Conservation (phyloP, 2,113 vertebrate genomes). For the Chamaetylas fuelleborni region DNA sequence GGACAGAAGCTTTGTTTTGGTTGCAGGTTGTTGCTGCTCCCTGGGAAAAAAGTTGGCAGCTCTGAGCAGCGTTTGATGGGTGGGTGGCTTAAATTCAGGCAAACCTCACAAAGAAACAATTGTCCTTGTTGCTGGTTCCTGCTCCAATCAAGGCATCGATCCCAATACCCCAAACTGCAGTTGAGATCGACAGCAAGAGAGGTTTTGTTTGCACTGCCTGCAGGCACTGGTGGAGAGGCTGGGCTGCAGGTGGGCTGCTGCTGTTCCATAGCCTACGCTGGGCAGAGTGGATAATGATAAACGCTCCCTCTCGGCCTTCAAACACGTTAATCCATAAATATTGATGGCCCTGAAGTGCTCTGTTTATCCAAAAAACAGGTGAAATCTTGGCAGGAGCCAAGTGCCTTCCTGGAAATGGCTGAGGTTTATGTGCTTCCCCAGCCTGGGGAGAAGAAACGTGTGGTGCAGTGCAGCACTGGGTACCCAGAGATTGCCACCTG, state of each 20-base stretch:
- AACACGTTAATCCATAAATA: constrained; percentile 49
- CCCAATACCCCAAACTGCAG: background rate
- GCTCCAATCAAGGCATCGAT: background rate
- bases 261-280: background rate
- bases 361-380: constrained; percentile 18
- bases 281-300: background rate
- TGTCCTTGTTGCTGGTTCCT: background rate
- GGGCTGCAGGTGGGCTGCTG: background rate
- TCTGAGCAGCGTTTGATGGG: background rate
- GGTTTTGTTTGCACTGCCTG: background rate
- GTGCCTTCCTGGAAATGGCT: background rate
- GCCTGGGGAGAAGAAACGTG: background rate
- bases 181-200: fast-evolving
- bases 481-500: background rate
- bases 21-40: background rate
- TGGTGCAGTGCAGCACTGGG: background rate
- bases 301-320: background rate
- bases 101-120: background rate
- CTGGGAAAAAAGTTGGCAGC: background rate
- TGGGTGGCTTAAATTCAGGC: background rate
- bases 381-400: constrained; percentile 18
- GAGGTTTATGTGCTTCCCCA: background rate
- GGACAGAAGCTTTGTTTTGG: background rate
- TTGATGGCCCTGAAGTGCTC: constrained; percentile 19
- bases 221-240: background rate